Conservation (phyloP, 2,888 invertebrate species). For the Agriopis aurantiaria region DNA sequence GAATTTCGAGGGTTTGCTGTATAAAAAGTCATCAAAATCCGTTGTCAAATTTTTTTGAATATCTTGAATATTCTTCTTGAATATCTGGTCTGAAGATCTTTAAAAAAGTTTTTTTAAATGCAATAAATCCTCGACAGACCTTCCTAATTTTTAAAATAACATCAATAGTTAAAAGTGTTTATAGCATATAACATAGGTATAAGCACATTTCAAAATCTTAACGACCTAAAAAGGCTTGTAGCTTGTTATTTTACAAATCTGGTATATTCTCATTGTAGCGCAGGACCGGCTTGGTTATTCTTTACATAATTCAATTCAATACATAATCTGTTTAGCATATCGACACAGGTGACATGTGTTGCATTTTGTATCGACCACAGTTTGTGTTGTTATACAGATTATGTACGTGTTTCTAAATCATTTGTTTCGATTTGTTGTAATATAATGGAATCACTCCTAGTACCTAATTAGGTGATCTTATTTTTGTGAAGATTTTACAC, state of each 20-base stretch:
- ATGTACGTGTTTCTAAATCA: conserved; percentile 29
- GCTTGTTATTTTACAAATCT: conserved; percentile 48
- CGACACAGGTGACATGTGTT: conserved; percentile 80
- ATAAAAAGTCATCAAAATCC: too few relatives aligned
- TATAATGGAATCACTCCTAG: conserved; percentile 8
- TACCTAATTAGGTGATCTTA: not conserved
- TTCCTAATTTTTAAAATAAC: not conserved
- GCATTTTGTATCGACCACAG: conserved; percentile 57
- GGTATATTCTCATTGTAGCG: conserved; percentile 61
- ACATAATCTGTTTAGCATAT: conserved; percentile 77
- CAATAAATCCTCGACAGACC: not conserved
- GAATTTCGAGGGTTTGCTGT: too few relatives aligned
- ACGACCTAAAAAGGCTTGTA: conserved; percentile 48
- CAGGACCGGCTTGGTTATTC: conserved; percentile 60
- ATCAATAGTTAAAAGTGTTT: not conserved
- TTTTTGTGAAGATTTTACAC: too few relatives aligned
- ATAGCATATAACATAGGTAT: not conserved
- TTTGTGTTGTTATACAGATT: conserved; percentile 14
- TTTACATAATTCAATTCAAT: conserved; percentile 78
- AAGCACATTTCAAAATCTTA: conserved; percentile 39
- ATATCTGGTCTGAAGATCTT: too few relatives aligned
- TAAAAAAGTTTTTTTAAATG: too few relatives aligned
- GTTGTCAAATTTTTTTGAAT: too few relatives aligned
- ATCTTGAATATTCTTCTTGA: too few relatives aligned
- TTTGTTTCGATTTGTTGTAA: conserved; percentile 21